Evolutionary conservation across 2,888 invertebrate species (phyloP).

Genomic region (Allacma fusca): DNA sequence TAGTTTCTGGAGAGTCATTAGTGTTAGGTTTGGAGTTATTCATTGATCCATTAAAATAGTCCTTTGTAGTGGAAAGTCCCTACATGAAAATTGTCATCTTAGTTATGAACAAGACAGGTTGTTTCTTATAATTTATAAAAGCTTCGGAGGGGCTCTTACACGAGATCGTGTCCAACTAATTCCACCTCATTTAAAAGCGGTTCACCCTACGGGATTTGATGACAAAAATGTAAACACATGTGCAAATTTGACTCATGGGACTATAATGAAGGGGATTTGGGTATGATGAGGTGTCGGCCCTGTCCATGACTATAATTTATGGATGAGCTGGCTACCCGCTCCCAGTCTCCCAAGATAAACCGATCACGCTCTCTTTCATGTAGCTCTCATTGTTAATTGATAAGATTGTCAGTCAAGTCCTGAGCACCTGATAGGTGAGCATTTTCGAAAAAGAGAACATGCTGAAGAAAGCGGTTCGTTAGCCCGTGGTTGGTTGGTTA

Average conservation of each 20-base stretch:
- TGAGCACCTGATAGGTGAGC: background rate
- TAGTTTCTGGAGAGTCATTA: too few relatives aligned
- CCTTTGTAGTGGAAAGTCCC: too few relatives aligned
- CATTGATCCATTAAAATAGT: too few relatives aligned
- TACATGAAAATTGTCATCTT: too few relatives aligned
- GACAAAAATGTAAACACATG: background rate
- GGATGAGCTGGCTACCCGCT: background rate
- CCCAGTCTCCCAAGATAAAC: background rate
- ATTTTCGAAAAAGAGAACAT: background rate
- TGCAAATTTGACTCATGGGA: slow-evolving; percentile 4
- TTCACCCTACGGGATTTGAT: background rate
- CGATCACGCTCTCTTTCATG: background rate
- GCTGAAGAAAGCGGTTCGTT: slow-evolving; percentile 6
- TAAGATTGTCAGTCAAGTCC: background rate
- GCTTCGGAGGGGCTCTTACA: too few relatives aligned
- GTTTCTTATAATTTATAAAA: too few relatives aligned
- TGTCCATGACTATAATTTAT: slow-evolving; percentile 17
- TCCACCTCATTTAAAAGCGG: too few relatives aligned
- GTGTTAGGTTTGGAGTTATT: too few relatives aligned
- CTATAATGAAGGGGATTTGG: background rate
- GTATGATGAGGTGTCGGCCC: background rate
- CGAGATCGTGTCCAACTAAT: too few relatives aligned
- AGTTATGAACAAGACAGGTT: too few relatives aligned
- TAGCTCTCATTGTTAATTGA: background rate
- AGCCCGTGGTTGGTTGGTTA: background rate